A percentile compares a stretch with the other conserved stretches of the same genome.
Evolutionary conservation across 2,888 invertebrate species (phyloP).

Genomic region (Drosophila helvetica): DNA sequence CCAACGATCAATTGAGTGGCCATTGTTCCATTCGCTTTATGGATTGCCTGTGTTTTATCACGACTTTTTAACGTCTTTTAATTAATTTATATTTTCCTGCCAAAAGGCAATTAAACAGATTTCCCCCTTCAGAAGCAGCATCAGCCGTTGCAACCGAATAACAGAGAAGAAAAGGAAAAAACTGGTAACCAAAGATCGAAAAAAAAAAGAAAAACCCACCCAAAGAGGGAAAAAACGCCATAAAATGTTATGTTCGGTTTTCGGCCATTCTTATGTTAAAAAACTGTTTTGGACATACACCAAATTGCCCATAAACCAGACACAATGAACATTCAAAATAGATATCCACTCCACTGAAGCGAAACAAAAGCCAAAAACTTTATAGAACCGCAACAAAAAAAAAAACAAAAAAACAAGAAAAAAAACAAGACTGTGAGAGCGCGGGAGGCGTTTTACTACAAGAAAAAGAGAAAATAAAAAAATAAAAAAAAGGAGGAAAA

Average conservation of each 20-base stretch:
- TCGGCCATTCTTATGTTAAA: conserved; percentile 72
- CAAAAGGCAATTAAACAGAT: conserved; percentile 29
- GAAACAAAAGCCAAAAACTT: conserved; percentile 72
- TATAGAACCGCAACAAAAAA: conserved; percentile 63
- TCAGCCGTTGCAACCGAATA: conserved; percentile 25
- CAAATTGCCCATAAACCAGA: conserved; percentile 70
- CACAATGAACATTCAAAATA: conserved; percentile 51
- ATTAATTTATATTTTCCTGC: conserved; percentile 61
- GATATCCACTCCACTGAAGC: conserved; percentile 51
- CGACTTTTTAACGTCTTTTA: conserved; percentile 44
- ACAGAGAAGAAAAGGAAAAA: conserved; percentile 1
- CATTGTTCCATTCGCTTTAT: conserved; percentile 58
- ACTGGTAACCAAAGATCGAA: conserved; percentile 50
- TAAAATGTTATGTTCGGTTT: conserved; percentile 58
- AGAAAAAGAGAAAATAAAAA: conserved; percentile 20
- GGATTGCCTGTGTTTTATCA: conserved; percentile 46
- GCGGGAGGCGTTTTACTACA: conserved; percentile 70
- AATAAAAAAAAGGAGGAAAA: conserved; percentile 28
- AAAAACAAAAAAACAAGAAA: conserved; percentile 35
- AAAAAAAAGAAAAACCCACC: conserved; percentile 52
- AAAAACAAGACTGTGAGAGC: conserved; percentile 65
- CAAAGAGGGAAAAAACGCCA: conserved; percentile 47
- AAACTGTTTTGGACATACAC: conserved; percentile 41
- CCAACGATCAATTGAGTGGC: conserved; percentile 32
- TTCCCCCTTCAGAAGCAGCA: conserved; percentile 22